Evolutionary conservation across 2,797 vertebrate species (phyloP).

Genomic region (Vespertilio murinus): DNA sequence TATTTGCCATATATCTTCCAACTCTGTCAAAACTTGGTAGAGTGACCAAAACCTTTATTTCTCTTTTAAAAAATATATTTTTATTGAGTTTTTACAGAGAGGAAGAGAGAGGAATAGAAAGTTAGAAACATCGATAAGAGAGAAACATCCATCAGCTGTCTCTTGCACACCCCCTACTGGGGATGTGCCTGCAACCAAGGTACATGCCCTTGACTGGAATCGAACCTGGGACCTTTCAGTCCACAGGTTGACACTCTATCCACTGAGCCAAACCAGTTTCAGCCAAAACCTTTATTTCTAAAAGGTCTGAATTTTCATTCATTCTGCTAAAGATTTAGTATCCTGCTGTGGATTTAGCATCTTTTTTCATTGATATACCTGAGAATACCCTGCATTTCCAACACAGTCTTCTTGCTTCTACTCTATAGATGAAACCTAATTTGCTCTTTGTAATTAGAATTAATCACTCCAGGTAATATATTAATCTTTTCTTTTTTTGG

Average conservation of each 20-base stretch:
- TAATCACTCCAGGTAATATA: neutral
- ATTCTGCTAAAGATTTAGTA: neutral
- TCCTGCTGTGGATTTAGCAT: neutral
- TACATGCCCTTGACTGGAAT: too few relatives aligned
- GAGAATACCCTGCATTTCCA: neutral
- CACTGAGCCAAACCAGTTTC: too few relatives aligned
- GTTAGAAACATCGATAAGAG: too few relatives aligned
- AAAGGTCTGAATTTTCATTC: neutral
- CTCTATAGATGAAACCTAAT: neutral
- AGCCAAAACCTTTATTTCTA: neutral
- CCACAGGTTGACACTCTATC: too few relatives aligned
- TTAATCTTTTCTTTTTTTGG: neutral
- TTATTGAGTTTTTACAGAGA: too few relatives aligned
- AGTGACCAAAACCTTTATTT: neutral
- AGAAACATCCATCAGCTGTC: too few relatives aligned
- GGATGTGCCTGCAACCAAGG: too few relatives aligned
- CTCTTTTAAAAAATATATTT: too few relatives aligned
- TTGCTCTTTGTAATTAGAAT: neutral
- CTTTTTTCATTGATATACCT: neutral
- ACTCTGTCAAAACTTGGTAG: neutral
- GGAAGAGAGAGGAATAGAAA: too few relatives aligned
- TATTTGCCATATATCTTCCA: neutral
- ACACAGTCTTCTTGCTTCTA: too few relatives aligned
- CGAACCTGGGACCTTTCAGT: too few relatives aligned
- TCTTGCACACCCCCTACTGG: too few relatives aligned